Conservation (phyloP, 2,797 vertebrate species). For the Pseudochaenichthys georgianus region DNA sequence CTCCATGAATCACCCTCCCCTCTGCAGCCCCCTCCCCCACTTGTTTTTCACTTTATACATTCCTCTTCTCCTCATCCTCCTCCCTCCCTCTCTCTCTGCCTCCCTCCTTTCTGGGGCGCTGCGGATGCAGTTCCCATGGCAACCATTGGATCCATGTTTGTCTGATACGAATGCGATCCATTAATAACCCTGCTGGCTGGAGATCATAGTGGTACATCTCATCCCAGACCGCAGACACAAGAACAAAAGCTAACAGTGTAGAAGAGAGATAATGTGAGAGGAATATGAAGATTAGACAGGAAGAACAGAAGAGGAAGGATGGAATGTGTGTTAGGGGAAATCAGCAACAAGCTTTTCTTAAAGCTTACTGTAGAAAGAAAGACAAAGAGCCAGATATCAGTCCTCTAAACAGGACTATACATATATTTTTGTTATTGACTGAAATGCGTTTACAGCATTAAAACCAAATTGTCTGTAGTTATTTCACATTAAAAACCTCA, state of each 20-base stretch:
- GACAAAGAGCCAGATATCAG: neutral
- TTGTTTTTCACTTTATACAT: slow-evolving; percentile 69
- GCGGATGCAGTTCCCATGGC: slow-evolving; percentile 89
- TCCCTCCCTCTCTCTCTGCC: slow-evolving; percentile 8
- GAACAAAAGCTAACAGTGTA: neutral
- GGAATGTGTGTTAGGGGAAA: neutral
- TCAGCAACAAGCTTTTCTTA: neutral
- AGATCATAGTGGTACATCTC: slow-evolving; percentile 75
- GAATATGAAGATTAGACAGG: slow-evolving; percentile 13
- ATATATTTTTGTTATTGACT: neutral
- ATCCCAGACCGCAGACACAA: slow-evolving; percentile 46
- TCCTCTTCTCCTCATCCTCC: slow-evolving; percentile 29
- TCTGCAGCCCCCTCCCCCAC: slow-evolving; percentile 42
- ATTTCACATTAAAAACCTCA: too few relatives aligned
- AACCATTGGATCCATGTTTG: slow-evolving; percentile 83
- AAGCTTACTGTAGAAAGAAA: neutral
- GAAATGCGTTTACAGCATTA: neutral
- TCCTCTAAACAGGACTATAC: neutral
- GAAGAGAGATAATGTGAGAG: neutral
- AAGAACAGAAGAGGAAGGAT: neutral
- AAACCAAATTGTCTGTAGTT: neutral
- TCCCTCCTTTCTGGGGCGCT: slow-evolving; percentile 70
- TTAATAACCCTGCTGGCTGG: slow-evolving; percentile 80
- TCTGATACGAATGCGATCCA: slow-evolving; percentile 79
- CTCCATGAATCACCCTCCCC: slow-evolving; percentile 59